Percentiles rank a stretch among this genome's conserved stretches.
phyloP scores from a whole-genome alignment of 2,113 vertebrate genomes.

The Prionailurus bengalensis region DNA sequence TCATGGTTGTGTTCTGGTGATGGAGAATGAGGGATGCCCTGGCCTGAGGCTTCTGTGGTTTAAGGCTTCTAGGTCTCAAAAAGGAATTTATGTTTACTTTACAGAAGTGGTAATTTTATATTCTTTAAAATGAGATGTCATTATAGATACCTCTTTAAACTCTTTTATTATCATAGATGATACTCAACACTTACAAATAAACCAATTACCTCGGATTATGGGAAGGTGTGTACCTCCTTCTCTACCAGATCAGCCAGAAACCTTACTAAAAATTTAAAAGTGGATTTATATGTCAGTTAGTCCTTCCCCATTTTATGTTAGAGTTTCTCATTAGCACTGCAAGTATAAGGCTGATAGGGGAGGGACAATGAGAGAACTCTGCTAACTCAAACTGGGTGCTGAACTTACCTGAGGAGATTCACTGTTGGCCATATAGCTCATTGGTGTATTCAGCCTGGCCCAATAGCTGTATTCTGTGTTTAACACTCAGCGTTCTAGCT shows the following conservation, averaged over 20 bases:
- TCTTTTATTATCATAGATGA: not conserved
- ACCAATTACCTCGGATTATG: not conserved
- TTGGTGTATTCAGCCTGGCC: not conserved
- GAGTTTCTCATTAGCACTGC: not conserved
- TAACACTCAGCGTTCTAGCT: not conserved
- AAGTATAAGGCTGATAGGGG: not conserved
- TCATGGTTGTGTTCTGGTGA: not conserved
- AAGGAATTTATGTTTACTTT: constrained; percentile 14
- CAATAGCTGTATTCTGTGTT: not conserved
- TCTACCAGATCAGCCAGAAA: not conserved
- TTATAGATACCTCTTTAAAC: not conserved
- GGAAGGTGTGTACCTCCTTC: not conserved
- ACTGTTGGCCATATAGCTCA: not conserved
- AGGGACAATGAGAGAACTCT: not conserved
- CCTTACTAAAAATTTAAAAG: not conserved
- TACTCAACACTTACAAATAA: not conserved
- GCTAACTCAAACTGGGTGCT: not conserved
- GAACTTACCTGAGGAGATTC: not conserved
- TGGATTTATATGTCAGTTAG: not conserved
- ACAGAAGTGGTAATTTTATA: not conserved
- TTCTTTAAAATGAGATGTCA: constrained; percentile 15
- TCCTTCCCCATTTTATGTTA: not conserved
- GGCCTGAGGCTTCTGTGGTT: not conserved
- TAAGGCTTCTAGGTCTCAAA: constrained; percentile 18
- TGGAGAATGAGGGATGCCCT: not conserved